These are phyloP conservation scores for Phylloscopus whistleri DNA, from an alignment of 2,113 vertebrate species.

Conservation along the genomic window DNA sequence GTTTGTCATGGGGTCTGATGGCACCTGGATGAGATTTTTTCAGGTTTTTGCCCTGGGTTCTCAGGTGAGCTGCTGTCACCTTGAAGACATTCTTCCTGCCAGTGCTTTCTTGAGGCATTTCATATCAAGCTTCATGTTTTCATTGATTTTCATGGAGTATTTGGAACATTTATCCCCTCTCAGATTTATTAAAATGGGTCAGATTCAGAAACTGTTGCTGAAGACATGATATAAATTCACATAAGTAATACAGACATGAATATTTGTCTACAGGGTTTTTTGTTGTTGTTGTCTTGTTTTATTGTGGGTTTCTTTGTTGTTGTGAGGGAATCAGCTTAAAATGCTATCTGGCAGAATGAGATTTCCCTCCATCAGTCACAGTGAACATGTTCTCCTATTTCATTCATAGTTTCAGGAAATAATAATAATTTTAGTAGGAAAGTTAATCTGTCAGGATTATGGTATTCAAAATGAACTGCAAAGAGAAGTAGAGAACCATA, in stretches of 20 bases:
- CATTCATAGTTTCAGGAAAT: conserved; percentile 50
- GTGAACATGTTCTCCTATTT: conserved; percentile 30
- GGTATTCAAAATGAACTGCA: conserved; percentile 20
- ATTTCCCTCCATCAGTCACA: conserved; percentile 5
- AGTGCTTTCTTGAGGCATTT: background rate
- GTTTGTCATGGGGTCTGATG: background rate
- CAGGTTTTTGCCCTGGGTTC: background rate
- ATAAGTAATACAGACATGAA: background rate
- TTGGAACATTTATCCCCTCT: background rate
- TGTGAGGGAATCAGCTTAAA: background rate
- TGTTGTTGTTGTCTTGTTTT: background rate
- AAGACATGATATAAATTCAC: background rate
- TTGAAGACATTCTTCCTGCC: background rate
- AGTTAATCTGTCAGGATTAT: conserved; percentile 38
- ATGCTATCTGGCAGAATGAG: background rate
- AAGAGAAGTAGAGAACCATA: conserved; percentile 15
- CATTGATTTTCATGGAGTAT: background rate
- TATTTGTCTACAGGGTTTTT: background rate
- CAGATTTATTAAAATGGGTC: background rate
- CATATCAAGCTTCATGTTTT: background rate
- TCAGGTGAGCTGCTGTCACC: background rate
- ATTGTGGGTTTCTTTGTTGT: background rate
- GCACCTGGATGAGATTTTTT: background rate
- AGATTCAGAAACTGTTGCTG: background rate
- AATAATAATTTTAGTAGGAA: conserved; percentile 15